A percentile compares a stretch with the other conserved stretches of the same genome.
Conservation (phyloP, 1,140 invertebrate genomes). For the Brachionus plicatilis region DNA sequence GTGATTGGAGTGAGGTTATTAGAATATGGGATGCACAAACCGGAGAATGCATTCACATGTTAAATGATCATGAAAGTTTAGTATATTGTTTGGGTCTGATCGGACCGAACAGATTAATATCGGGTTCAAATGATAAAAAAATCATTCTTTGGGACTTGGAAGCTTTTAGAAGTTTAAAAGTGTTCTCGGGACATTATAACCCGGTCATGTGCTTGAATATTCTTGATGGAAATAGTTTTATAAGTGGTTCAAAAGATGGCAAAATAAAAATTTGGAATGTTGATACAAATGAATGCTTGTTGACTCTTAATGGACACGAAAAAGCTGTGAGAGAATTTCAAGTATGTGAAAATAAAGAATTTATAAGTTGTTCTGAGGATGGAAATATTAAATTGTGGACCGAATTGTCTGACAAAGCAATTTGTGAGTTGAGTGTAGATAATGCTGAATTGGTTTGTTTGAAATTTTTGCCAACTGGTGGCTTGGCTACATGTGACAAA, state of each 20-base stretch:
- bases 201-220: background rate
- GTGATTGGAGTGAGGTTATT: background rate
- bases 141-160: background rate
- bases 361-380: conserved; percentile 15
- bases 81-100: background rate
- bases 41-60: background rate
- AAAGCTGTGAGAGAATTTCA: background rate
- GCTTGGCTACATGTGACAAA: background rate
- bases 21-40: background rate
- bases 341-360: background rate
- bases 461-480: background rate
- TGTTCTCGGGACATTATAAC: background rate
- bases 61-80: background rate
- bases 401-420: background rate
- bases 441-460: background rate
- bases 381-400: background rate
- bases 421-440: background rate
- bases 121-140: conserved; percentile 5
- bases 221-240: conserved; percentile 46
- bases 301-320: background rate
- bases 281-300: background rate
- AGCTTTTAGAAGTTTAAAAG: background rate
- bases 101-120: background rate
- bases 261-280: conserved; percentile 50
- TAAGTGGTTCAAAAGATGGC: conserved; percentile 53